These are phyloP conservation scores for Glyptemys insculpta DNA, from an alignment of 2,797 vertebrate species.

Conservation along the genomic window DNA sequence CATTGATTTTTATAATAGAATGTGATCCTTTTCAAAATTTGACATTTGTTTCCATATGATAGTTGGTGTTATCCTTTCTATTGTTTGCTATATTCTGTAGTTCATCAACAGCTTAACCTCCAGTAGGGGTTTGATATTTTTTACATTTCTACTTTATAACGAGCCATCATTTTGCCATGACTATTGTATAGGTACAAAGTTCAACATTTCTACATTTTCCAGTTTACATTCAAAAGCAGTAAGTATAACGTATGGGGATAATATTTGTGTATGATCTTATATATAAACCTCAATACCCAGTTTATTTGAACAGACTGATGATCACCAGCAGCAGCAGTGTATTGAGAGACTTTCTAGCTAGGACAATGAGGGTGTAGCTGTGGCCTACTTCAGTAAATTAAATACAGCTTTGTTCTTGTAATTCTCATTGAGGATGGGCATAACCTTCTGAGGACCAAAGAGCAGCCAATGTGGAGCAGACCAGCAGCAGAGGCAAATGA, in stretches of 20 bases:
- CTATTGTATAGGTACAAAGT: not conserved
- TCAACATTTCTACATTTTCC: fast-evolving
- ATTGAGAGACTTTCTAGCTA: not conserved
- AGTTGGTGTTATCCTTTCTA: not conserved
- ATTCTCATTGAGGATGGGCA: not conserved
- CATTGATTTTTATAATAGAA: not conserved
- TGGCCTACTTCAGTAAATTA: not conserved
- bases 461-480: fast-evolving
- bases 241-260: fast-evolving
- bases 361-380: not conserved
- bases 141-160: not conserved
- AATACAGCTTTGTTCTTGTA: not conserved
- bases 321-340: not conserved
- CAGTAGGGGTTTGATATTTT: not conserved
- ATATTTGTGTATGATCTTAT: not conserved
- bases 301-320: not conserved
- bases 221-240: fast-evolving
- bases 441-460: not conserved
- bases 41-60: fast-evolving
- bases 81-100: not conserved
- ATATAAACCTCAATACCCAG: not conserved
- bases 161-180: fast-evolving
- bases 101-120: not conserved
- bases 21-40: fast-evolving
- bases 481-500: not conserved